Conservation (phyloP, 2,797 vertebrate species). For the Enteromius unitaeniatus region DNA sequence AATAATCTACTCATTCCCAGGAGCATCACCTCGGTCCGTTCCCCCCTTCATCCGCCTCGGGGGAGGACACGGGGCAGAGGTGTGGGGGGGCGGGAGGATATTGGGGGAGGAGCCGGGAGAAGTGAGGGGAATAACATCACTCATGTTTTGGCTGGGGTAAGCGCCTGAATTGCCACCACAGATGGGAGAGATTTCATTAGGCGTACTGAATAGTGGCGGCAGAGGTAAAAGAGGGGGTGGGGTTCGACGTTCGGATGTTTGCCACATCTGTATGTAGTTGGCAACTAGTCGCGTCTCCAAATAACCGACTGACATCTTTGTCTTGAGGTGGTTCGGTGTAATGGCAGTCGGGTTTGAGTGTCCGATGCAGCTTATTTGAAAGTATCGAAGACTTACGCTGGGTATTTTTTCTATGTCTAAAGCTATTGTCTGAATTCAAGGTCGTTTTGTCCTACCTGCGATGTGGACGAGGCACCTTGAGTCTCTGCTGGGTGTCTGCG, state of each 20-base stretch:
- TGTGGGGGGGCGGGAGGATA: conserved; percentile 60
- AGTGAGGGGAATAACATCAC: conserved; percentile 72
- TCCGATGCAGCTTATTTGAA: not conserved
- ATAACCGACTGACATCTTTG: conserved; percentile 27
- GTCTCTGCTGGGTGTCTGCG: conserved; percentile 43
- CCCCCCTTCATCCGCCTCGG: conserved; percentile 43
- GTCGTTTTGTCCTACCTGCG: conserved; percentile 25
- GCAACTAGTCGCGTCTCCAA: conserved; percentile 36
- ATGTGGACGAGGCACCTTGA: conserved; percentile 40
- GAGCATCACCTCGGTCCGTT: conserved; percentile 40
- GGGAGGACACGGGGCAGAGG: conserved; percentile 51
- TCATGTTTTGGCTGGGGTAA: conserved; percentile 59
- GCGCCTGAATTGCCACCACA: conserved; percentile 35
- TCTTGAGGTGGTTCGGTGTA: not conserved
- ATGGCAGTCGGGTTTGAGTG: not conserved
- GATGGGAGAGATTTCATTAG: conserved; percentile 57
- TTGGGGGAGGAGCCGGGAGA: conserved; percentile 60
- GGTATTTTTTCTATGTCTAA: not conserved
- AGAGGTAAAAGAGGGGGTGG: conserved; percentile 22
- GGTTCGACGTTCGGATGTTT: conserved; percentile 26
- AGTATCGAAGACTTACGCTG: not conserved
- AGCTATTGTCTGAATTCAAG: conserved; percentile 21
- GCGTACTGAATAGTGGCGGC: conserved; percentile 37
- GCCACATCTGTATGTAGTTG: conserved; percentile 55
- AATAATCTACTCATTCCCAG: conserved; percentile 53